Percentiles rank a stretch among this genome's conserved stretches.
phyloP scores from a whole-genome alignment of 2,797 vertebrate genomes.

The Danio kyathit region DNA sequence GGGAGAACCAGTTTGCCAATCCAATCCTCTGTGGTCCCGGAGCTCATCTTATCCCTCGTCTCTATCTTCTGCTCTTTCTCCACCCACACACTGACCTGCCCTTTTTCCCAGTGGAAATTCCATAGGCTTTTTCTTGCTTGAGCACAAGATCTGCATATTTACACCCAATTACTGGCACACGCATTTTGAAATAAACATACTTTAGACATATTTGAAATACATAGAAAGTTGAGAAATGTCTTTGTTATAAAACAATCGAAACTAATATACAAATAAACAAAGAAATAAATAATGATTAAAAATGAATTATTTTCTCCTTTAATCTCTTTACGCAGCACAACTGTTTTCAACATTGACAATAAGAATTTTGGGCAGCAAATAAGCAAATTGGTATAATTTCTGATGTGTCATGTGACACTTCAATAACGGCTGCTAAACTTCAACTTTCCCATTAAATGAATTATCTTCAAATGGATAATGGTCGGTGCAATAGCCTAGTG shows the following conservation, averaged over 20 bases:
- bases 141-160: slow-evolving; percentile 25
- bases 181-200: neutral
- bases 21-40: slow-evolving; percentile 54
- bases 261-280: no score
- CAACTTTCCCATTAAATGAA: neutral
- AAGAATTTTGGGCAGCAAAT: neutral
- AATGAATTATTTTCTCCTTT: no score
- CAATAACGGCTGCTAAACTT: neutral
- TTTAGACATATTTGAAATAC: no score
- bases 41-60: slow-evolving; percentile 33
- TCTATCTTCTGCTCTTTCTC: slow-evolving; percentile 49
- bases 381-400: neutral
- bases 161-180: neutral
- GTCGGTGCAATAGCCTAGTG: no score
- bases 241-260: no score
- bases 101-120: neutral
- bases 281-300: no score
- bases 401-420: neutral
- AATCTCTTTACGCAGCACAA: neutral
- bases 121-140: slow-evolving; percentile 12
- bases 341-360: neutral
- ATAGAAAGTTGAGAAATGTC: no score
- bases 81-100: slow-evolving; percentile 46
- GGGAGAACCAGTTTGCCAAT: slow-evolving; percentile 47
- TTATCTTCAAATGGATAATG: no score